phyloP scores from a whole-genome alignment of 2,113 vertebrate species.

The Odobenus rosmarus region DNA sequence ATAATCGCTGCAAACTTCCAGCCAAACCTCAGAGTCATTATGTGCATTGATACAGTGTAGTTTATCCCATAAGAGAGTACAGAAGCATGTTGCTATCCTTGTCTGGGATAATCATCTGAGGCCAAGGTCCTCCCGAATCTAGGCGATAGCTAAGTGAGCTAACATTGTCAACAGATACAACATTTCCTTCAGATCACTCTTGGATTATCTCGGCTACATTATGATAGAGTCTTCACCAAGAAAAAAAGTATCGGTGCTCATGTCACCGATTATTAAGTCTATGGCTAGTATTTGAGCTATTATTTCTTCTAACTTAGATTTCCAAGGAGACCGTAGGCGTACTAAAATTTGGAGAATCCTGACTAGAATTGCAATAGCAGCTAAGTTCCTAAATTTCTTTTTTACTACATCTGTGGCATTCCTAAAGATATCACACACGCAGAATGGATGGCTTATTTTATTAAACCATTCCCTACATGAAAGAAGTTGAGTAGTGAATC shows the following conservation, averaged over 20 bases:
- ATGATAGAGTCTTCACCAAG: too few relatives aligned
- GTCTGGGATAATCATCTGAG: not conserved
- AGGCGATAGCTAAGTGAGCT: not conserved
- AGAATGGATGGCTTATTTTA: not conserved
- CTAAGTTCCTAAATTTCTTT: not conserved
- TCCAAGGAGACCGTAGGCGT: rapidly evolving
- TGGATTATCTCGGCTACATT: not conserved
- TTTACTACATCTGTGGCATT: not conserved
- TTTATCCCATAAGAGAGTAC: not conserved
- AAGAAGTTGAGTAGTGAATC: not conserved
- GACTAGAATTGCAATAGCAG: too few relatives aligned
- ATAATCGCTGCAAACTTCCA: not conserved
- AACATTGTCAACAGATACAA: not conserved
- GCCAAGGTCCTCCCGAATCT: not conserved
- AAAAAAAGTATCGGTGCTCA: not conserved
- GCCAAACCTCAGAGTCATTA: not conserved
- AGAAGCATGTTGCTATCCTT: too few relatives aligned
- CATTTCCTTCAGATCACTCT: not conserved
- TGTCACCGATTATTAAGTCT: not conserved
- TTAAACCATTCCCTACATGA: not conserved
- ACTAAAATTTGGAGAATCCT: not conserved
- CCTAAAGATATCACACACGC: not conserved
- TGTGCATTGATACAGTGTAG: rapidly evolving
- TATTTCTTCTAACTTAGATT: not conserved
- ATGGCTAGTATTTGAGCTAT: not conserved